Evolutionary conservation across 2,113 vertebrate species (phyloP).

Genomic region (Gopherus evgoodei): DNA sequence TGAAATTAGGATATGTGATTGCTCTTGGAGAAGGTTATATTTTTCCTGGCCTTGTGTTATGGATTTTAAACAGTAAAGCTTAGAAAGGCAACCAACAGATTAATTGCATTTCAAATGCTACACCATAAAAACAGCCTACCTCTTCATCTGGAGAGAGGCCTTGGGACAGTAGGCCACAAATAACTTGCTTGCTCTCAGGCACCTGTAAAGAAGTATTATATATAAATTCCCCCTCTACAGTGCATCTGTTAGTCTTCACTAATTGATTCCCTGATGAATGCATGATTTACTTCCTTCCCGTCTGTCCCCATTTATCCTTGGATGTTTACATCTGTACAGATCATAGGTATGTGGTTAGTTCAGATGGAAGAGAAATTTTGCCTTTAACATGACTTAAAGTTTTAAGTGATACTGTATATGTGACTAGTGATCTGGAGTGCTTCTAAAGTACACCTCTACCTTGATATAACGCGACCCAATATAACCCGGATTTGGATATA

Average conservation of each 20-base stretch:
- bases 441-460: not conserved
- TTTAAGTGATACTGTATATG: not conserved
- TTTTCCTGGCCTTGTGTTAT: not conserved
- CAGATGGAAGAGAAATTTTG: not conserved
- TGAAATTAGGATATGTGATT: not conserved
- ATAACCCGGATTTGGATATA: too few relatives aligned
- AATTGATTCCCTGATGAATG: not conserved
- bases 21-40: not conserved
- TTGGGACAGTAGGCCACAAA: not conserved
- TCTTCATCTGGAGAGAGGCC: not conserved
- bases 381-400: not conserved
- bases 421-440: not conserved
- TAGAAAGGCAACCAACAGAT: not conserved
- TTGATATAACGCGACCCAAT: too few relatives aligned
- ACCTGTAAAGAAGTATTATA: not conserved
- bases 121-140: not conserved
- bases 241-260: not conserved
- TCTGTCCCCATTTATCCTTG: not conserved
- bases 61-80: constrained; percentile 4
- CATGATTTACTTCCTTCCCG: not conserved
- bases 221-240: not conserved
- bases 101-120: not conserved
- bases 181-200: not conserved
- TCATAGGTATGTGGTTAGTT: not conserved
- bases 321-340: not conserved